Conservation (phyloP, 2,113 vertebrate species). For the Callorhinus ursinus region DNA sequence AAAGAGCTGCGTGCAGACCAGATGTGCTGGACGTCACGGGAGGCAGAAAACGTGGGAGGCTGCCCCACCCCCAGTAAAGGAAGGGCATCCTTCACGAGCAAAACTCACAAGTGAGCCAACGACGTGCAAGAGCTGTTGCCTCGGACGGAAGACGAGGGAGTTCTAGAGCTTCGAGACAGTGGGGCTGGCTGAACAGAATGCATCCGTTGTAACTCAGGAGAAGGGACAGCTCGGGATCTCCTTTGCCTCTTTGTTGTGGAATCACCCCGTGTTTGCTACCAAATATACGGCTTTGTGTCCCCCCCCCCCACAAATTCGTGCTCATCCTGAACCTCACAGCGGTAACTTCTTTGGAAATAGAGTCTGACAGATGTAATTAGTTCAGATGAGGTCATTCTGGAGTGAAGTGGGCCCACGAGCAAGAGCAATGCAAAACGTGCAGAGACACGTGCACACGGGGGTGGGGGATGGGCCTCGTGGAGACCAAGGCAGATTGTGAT, state of each 20-base stretch:
- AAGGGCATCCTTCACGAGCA: neutral
- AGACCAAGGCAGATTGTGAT: neutral
- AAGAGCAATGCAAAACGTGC: neutral
- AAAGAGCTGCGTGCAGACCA: neutral
- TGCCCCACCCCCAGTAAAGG: neutral
- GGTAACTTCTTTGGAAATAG: constrained; percentile 2
- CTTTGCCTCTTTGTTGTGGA: neutral
- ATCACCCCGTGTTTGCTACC: neutral
- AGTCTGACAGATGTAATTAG: neutral
- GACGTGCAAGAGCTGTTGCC: neutral
- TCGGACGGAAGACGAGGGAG: too few relatives aligned
- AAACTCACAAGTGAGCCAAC: neutral
- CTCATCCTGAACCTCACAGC: neutral
- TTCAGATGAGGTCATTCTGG: neutral
- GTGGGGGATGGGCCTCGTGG: accelerated
- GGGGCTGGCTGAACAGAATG: neutral
- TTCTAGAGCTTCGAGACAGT: neutral
- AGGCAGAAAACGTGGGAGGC: neutral
- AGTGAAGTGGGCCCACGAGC: neutral
- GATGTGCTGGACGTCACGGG: neutral
- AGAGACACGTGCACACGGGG: neutral
- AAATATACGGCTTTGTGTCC: neutral
- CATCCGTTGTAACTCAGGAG: neutral
- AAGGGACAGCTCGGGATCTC: neutral
- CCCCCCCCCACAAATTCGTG: neutral